Evolutionary conservation across 2,113 vertebrate genomes (phyloP), one percentile per base, ranked within the genome.

Genomic region (Antechinus stuartii): DNA sequence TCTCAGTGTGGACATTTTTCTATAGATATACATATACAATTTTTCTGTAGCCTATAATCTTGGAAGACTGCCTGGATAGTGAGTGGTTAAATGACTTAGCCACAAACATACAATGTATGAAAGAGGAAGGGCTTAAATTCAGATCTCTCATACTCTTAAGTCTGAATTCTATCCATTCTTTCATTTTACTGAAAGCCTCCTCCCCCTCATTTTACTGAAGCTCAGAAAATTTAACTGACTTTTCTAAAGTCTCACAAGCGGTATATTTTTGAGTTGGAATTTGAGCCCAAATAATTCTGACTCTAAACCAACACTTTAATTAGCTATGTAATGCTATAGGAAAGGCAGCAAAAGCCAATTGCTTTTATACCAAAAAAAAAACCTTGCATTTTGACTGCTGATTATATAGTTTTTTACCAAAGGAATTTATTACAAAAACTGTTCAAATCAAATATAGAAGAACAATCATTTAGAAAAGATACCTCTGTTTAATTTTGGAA

Each of bases 401-500:
- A n/a, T 42, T 97, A 95, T 91, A 97, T 61, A 90, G 46, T 90
- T 27, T 91, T 91, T 96, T 91, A 95, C 54, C 96, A 93, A 94
- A 95, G n/a, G 46, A 54, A 97, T 93, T 47, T 97, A 94, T 95
- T 49, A 96, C 10, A 91, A 68, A 97, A 42, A 90, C 92, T 95
- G 52, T 50, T 89, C 76, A 68, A 35, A 22, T 68, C 30, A 68
- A 35, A 68, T 68, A 22, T 35, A 35, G 14, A 12, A 68, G 90
- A 93, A 89, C 90, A 96, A 94, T 2, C 23, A 22, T 91, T 90
- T 90, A 35, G 54, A 92, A 95, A 76, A 98, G 96, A 96, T 8
- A 93, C 96, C 96, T 96, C 94, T 97, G 95, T 84, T 97, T 93
- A 92, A 94, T 97, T 96, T 96, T 90, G 95, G 97, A 97, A n/a